Conservation (phyloP, 2,797 vertebrate genomes). For the Pantherophis alleghaniensis region DNA sequence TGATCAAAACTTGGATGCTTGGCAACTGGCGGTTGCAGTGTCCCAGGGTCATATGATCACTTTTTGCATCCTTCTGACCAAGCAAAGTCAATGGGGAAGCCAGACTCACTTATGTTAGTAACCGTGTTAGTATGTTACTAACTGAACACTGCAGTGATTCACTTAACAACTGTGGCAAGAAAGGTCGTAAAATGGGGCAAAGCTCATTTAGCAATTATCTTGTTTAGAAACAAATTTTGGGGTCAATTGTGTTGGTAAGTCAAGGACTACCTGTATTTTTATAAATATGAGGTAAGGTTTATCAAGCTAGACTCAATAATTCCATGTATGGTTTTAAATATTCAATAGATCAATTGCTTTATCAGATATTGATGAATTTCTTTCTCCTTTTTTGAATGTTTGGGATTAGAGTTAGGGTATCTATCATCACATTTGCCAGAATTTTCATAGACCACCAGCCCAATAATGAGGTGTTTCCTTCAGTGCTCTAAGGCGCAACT, state of each 20-base stretch:
- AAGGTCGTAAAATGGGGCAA: not conserved
- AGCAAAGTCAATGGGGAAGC: not conserved
- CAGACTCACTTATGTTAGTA: not conserved
- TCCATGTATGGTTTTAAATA: not conserved
- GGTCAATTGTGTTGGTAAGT: not conserved
- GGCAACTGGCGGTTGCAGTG: not conserved
- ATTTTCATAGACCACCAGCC: not conserved
- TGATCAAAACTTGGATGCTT: not conserved
- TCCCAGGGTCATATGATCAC: not conserved
- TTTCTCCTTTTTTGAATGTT: not conserved
- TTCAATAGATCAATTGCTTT: not conserved
- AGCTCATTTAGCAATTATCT: not conserved
- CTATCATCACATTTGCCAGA: not conserved
- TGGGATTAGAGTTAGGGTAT: not conserved
- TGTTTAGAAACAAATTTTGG: not conserved
- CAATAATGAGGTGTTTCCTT: not conserved
- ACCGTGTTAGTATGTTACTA: not conserved
- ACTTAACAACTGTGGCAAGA: not conserved
- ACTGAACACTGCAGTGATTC: not conserved
- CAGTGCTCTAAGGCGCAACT: not conserved
- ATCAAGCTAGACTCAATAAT: not conserved
- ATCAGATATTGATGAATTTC: not conserved
- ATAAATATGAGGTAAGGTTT: not conserved
- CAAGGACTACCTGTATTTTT: not conserved
- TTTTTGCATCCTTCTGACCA: not conserved